Base-by-base conservation (phyloP, 1,140 invertebrate genomes). In the Thaumetopoea pityocampa region DNA sequence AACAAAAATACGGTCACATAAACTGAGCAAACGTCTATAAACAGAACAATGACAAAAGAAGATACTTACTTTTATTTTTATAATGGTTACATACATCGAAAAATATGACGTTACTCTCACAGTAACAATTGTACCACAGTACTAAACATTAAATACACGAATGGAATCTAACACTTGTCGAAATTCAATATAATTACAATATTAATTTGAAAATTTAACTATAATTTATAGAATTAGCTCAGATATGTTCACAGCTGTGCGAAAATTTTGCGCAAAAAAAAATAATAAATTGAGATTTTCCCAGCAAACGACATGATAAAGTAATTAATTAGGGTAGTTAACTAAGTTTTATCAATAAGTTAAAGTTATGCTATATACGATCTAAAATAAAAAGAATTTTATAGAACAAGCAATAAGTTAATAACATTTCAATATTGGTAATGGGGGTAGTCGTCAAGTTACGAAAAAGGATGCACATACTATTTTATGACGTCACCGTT, bases 11-110 rank as follows among this genome's bases (percentile, higher is more conserved):
- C 50, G 53, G 48, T 59, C 55, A 57, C 51, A 51, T 43, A 26
- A 79, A 74, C 67, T 80, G 79, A 83, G 72, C 74, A 77, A 77
- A 63, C 59, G 51, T 61, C 58, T 69, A 45, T 65, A 65, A 67
- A 64, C 46, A 52, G 57, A 48, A 64, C 45, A 45, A 26, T 45
- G 28, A 53, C 36, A 57, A 64, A 57, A 33, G 48, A 37, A 36
- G 14, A 27, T 32, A 28, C 4, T 32, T 32, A 27, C 30, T 54
- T 57, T 65, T 46, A 51, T 67, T 65, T 64, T 36, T 51, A 71
- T 66, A 67, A n/a, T n/a, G n/a, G n/a, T n/a, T 41, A 51, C 56
- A 65, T 64, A 70, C 62, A 70, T 77, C 64, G 63, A 80, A 74
- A 79, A 68, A 68, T 79, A 67, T 66, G 43, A 53, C 45, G 55